Base-by-base conservation (phyloP, 2,113 vertebrate genomes). In the Elachura formosa region DNA sequence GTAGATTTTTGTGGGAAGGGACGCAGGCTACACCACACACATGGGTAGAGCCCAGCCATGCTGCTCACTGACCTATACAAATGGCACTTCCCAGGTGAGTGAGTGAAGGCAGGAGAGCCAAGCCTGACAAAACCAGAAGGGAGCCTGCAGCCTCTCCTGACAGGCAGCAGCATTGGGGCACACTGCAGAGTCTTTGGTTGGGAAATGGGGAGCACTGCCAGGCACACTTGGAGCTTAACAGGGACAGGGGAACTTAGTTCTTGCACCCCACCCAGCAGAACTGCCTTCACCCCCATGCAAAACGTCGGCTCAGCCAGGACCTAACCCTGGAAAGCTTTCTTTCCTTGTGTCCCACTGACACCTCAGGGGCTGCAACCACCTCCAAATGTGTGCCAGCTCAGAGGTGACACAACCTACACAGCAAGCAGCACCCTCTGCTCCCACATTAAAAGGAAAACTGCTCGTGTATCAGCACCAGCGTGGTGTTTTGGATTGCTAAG, bases 221-320 rank as follows among this genome's bases (percentile, higher is more conserved):
- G 63, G 22, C 16, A 3, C 54, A 14, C 15, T 12, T 11, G 29
- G 14, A 82, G 23, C 41, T 81, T 14, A 5, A 1, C 1, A 69
- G 18, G 7, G 9, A 58, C 21, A 49, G n/a, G 25, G 45, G 25
- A 78, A 51, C 9, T 10, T 10, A 4, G 31, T 71, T 19, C 36
- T 33, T 11, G 34, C 34, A 49, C 33, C 21, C 26, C 54, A 72
- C 14, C 12, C 9, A 58, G 66, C 22, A 55, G 24, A 80, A 33
- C 36, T 66, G 21, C 33, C 17, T n/a, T 54, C 3, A 1, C 11
- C 56, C 14, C 40, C 22, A 14, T 10, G 4, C 0, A 0, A 38
- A 62, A 49, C 19, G 13, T 11, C 1, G 0, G 6, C 33, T 72
- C 67, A 74, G 20, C 25, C 71, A 84, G 45, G 49, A 64, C 20